Evolutionary conservation across 2,797 vertebrate species (phyloP).

Genomic region (Sebastes iracundus): DNA sequence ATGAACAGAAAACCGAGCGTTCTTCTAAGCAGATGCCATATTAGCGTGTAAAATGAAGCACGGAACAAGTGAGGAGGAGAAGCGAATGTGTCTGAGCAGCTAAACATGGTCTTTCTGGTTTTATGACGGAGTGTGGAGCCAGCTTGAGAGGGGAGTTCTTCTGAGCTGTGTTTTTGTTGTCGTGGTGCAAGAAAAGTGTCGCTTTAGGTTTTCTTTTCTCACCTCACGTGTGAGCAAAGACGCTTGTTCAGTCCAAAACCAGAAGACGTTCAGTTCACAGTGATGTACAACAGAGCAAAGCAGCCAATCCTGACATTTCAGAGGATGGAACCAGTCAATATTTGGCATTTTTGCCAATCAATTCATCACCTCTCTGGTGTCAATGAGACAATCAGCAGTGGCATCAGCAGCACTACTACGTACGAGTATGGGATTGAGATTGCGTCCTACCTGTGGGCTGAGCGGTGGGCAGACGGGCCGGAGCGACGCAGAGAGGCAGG

Average conservation of each 20-base stretch:
- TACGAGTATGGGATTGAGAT: too few species aligned
- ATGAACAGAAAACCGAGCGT: conserved; percentile 10
- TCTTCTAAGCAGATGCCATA: conserved; percentile 16
- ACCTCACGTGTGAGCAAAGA: background rate
- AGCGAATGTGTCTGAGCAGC: background rate
- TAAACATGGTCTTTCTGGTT: background rate
- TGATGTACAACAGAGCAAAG: background rate
- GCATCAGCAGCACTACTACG: background rate
- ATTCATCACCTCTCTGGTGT: too few species aligned
- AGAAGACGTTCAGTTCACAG: too few species aligned
- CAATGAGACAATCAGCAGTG: background rate
- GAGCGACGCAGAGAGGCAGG: conserved; percentile 71
- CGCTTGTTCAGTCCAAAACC: background rate
- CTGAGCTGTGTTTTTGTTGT: background rate
- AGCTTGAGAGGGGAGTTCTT: background rate
- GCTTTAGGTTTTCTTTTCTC: background rate
- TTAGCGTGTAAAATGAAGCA: conserved; percentile 13
- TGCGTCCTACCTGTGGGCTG: conserved; percentile 70
- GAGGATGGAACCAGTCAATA: background rate
- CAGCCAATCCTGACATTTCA: background rate
- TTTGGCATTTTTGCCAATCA: background rate
- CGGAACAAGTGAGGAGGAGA: background rate
- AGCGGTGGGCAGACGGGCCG: conserved; percentile 75
- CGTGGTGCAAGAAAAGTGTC: background rate
- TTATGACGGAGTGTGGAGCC: background rate